These are phyloP conservation scores for Eurytoma californica DNA, from an alignment of 2,888 invertebrate genomes.

Conservation along the genomic window DNA sequence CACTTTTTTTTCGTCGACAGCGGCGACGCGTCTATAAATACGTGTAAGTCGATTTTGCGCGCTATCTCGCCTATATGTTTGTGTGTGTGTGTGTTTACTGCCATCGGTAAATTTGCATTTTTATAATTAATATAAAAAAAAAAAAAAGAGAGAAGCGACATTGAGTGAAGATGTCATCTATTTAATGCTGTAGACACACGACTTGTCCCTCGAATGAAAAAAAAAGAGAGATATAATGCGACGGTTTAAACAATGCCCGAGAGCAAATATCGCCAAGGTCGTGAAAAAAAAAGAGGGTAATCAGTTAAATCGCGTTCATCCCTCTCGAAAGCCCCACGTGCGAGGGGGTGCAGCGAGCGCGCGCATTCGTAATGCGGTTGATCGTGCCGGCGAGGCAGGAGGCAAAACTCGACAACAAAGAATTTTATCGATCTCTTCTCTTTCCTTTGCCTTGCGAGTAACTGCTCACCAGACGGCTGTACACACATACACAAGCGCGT, in stretches of 20 bases:
- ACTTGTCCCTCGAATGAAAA: no score
- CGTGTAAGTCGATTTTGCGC: not conserved
- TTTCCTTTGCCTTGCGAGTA: constrained; percentile 64
- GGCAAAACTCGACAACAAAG: constrained; percentile 73
- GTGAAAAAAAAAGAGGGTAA: no score
- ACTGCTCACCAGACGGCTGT: constrained; percentile 64
- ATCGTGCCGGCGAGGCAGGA: constrained; percentile 60
- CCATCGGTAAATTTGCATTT: not conserved
- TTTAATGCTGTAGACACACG: no score
- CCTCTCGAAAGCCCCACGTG: no score
- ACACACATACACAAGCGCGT: not conserved
- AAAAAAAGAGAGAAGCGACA: no score
- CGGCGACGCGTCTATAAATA: constrained; percentile 32
- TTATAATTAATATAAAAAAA: no score
- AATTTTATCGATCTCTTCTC: constrained; percentile 71
- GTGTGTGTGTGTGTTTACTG: constrained; percentile 3
- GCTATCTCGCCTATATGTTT: constrained; percentile 11
- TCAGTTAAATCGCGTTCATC: no score
- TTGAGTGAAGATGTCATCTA: no score
- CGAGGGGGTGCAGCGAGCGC: not conserved
- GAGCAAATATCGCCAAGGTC: no score
- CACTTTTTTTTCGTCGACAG: not conserved
- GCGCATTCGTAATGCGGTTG: not conserved
- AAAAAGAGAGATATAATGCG: no score
- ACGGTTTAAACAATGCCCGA: no score